Conservation (phyloP, 2,113 vertebrate genomes). For the Grus americana region DNA sequence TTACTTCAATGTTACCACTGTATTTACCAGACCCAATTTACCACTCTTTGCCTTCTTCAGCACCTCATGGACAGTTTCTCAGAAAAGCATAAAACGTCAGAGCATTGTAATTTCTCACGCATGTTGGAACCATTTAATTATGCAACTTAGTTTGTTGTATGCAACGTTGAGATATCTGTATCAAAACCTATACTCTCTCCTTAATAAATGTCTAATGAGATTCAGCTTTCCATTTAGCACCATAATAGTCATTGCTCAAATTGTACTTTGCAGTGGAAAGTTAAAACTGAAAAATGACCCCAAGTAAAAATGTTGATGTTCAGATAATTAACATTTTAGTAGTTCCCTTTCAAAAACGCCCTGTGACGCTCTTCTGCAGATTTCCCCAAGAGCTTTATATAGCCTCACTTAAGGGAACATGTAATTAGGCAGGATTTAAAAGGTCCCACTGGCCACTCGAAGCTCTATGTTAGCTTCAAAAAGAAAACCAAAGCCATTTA, state of each 20-base stretch:
- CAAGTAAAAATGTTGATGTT: background rate
- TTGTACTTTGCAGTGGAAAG: background rate
- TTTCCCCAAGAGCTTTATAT: background rate
- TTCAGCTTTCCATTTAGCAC: background rate
- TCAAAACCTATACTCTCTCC: background rate
- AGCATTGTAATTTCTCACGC: background rate
- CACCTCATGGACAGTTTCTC: background rate
- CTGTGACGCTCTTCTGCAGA: background rate
- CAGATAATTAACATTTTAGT: conserved; percentile 10
- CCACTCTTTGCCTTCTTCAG: background rate
- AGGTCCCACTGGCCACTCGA: background rate
- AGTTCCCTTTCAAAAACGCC: background rate
- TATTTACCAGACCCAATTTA: background rate
- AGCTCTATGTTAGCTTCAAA: background rate
- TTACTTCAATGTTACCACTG: background rate
- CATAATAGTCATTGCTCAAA: background rate
- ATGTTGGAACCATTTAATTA: background rate
- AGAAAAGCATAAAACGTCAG: background rate
- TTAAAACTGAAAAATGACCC: background rate
- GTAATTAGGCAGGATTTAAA: background rate
- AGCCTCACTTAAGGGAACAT: background rate
- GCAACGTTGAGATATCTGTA: background rate
- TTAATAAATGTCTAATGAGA: background rate
- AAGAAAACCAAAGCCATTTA: background rate
- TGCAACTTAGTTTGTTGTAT: background rate